A percentile compares a stretch with the other conserved stretches of the same genome.
phyloP scores from a whole-genome alignment of 2,113 vertebrate genomes.

The Lycaon pictus region DNA sequence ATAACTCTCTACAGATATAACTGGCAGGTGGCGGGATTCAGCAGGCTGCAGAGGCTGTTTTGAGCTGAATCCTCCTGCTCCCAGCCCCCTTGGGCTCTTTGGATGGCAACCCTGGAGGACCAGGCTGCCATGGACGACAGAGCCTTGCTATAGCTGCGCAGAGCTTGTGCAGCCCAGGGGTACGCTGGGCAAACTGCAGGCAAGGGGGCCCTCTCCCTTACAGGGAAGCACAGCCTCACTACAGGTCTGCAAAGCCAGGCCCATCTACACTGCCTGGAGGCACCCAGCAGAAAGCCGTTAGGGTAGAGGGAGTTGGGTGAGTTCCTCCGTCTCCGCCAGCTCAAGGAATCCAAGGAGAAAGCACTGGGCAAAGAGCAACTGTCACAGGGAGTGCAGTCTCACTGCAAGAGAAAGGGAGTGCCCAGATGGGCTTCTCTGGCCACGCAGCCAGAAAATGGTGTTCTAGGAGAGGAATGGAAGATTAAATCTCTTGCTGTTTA shows the following conservation, averaged over 20 bases:
- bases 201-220: not conserved
- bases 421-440: not conserved
- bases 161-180: not conserved
- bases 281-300: too few relatives aligned
- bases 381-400: not conserved
- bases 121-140: not conserved
- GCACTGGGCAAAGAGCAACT: not conserved
- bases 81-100: not conserved
- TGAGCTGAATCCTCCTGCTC: not conserved
- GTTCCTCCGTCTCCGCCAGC: not conserved
- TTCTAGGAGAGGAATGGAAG: not conserved
- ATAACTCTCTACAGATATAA: too few relatives aligned
- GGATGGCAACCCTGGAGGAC: too few relatives aligned
- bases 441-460: not conserved
- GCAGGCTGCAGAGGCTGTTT: not conserved
- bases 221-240: not conserved
- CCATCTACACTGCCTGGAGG: not conserved
- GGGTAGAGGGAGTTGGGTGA: not conserved
- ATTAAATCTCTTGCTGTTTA: not conserved
- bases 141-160: not conserved
- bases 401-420: not conserved
- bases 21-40: rapidly evolving
- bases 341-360: not conserved
- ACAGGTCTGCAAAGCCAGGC: not conserved
- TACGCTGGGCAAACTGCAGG: too few relatives aligned